phyloP scores from a whole-genome alignment of 2,888 invertebrate genomes.

The Ochropleura leucogaster region DNA sequence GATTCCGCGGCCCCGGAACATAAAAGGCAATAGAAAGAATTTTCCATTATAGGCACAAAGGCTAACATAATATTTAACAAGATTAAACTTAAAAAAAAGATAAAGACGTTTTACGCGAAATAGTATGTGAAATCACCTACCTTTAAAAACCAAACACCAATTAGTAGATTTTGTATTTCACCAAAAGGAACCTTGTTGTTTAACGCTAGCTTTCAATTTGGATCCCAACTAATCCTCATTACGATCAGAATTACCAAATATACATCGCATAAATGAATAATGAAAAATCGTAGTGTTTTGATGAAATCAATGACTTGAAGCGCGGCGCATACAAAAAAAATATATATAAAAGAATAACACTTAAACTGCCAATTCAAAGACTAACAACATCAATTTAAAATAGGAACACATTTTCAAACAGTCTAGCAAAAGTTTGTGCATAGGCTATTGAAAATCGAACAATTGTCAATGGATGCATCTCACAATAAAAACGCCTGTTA shows the following conservation, averaged over 20 bases:
- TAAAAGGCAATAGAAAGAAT: too few species aligned
- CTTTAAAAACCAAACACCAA: conserved; percentile 12
- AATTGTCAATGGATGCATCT: conserved; percentile 5
- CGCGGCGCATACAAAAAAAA: conserved; percentile 3
- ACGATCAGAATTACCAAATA: conserved; percentile 41
- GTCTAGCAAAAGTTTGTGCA: not conserved
- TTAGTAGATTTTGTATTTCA: conserved; percentile 22
- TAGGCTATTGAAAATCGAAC: conserved; percentile 28
- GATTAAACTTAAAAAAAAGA: conserved; percentile 2
- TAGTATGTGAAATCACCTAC: conserved; percentile 23
- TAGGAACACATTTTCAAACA: conserved; percentile 1
- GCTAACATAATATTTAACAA: not conserved
- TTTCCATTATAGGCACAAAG: not conserved
- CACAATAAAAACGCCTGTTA: conserved; percentile 26
- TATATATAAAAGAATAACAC: not conserved
- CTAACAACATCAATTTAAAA: conserved; percentile 4
- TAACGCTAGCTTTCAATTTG: conserved; percentile 26
- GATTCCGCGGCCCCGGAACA: too few species aligned
- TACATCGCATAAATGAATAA: conserved; percentile 33
- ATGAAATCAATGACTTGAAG: conserved; percentile 12
- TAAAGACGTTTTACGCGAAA: not conserved
- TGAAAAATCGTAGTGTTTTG: not conserved
- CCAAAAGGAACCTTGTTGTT: conserved; percentile 8
- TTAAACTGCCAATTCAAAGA: not conserved
- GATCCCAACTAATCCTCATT: conserved; percentile 19